Percentiles rank a stretch among this genome's conserved stretches.
These are phyloP conservation scores for Ephestia elutella DNA, from an alignment of 1,140 invertebrate species.

Conservation along the genomic window DNA sequence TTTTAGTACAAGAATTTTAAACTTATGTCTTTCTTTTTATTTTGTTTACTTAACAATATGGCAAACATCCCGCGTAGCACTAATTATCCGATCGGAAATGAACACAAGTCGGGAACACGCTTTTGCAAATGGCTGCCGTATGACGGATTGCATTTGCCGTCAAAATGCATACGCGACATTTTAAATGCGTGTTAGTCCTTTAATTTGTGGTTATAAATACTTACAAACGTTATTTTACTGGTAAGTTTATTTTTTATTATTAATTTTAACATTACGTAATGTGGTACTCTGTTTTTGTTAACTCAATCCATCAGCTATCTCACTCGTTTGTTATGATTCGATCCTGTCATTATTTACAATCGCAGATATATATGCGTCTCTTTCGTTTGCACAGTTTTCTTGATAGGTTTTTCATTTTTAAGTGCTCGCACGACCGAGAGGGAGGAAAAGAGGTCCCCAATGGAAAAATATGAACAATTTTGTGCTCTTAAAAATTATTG, in stretches of 20 bases:
- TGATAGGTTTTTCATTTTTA: slow-evolving; percentile 66
- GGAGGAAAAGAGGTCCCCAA: slow-evolving; percentile 43
- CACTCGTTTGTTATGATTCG: slow-evolving; percentile 63
- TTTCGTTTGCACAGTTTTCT: slow-evolving; percentile 53
- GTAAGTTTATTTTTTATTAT: slow-evolving; percentile 29
- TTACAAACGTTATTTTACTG: slow-evolving; percentile 25
- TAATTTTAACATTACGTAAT: slow-evolving; percentile 40
- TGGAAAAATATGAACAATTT: slow-evolving; percentile 71
- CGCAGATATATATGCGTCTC: slow-evolving; percentile 54
- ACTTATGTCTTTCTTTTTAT: too few relatives aligned
- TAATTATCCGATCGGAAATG: slow-evolving; percentile 7
- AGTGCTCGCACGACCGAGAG: slow-evolving; percentile 49
- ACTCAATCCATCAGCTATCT: slow-evolving; percentile 36
- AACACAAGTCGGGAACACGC: slow-evolving; percentile 3
- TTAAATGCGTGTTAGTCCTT: slow-evolving; percentile 34
- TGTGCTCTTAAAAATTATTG: slow-evolving; percentile 69
- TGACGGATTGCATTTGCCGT: slow-evolving; percentile 45
- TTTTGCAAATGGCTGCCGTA: slow-evolving; percentile 50
- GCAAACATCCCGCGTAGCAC: not conserved
- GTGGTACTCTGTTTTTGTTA: slow-evolving; percentile 43
- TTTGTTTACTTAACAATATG: slow-evolving; percentile 1
- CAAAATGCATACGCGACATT: slow-evolving; percentile 51
- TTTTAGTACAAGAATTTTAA: not conserved
- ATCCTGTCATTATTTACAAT: slow-evolving; percentile 62
- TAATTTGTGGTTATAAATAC: slow-evolving; percentile 20